Percentiles rank a stretch among this genome's conserved stretches.
Conservation (phyloP, 2,113 vertebrate genomes). For the Callorhinus ursinus region DNA sequence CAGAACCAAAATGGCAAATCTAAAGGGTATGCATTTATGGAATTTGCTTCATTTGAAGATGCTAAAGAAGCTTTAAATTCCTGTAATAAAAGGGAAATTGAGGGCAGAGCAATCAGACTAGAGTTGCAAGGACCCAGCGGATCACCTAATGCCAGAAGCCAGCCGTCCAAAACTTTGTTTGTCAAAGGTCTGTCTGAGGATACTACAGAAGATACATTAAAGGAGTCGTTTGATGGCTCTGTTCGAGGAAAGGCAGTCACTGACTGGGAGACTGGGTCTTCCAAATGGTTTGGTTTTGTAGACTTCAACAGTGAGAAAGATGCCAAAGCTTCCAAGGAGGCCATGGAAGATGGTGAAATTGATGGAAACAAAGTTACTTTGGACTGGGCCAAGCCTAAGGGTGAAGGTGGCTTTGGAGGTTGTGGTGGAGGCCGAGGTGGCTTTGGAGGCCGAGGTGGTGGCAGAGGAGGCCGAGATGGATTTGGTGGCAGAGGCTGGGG, state of each 20-base stretch:
- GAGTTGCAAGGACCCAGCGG: constrained; percentile 89
- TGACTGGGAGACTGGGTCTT: constrained; percentile 95
- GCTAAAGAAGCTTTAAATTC: constrained; percentile 94
- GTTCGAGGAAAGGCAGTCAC: constrained; percentile 93
- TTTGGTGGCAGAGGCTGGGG: constrained; percentile 86
- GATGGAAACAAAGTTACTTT: constrained; percentile 96
- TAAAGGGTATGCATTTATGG: constrained; percentile 97
- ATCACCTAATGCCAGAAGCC: constrained; percentile 76
- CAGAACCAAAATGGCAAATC: constrained; percentile 92
- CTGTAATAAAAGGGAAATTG: constrained; percentile 94
- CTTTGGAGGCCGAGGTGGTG: constrained; percentile 86
- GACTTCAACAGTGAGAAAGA: constrained; percentile 95
- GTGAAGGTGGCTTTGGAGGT: constrained; percentile 88
- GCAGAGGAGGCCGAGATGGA: constrained; percentile 87
- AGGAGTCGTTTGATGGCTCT: constrained; percentile 93
- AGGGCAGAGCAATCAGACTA: constrained; percentile 93
- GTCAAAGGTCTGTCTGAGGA: constrained; percentile 97
- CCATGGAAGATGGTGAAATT: constrained; percentile 97
- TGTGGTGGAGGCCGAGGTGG: constrained; percentile 73
- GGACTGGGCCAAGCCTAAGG: constrained; percentile 97
- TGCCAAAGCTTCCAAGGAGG: constrained; percentile 96
- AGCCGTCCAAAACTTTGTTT: constrained; percentile 95
- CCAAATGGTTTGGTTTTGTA: constrained; percentile 98
- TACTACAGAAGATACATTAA: constrained; percentile 94
- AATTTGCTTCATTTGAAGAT: constrained; percentile 93